Conservation (phyloP, 2,797 vertebrate genomes). For the Pangasius krempfi region DNA sequence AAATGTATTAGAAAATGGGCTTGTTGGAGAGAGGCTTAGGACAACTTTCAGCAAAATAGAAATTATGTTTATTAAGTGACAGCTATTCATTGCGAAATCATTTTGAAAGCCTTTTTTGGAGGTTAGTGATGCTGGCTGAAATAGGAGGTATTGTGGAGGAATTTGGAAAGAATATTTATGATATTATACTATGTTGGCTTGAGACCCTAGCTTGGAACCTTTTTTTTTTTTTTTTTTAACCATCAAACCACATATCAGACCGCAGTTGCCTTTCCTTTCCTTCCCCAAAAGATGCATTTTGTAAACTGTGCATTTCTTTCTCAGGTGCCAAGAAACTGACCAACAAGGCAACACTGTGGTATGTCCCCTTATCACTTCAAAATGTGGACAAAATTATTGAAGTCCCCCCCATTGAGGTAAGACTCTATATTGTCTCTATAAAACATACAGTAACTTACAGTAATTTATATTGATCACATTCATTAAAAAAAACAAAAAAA, state of each 20-base stretch:
- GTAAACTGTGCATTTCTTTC: constrained; percentile 37
- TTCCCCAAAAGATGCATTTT: neutral
- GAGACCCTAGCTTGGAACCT: neutral
- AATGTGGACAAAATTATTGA: constrained; percentile 89
- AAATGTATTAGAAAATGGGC: constrained; percentile 42
- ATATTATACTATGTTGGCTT: neutral
- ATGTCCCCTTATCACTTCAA: constrained; percentile 88
- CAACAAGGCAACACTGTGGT: constrained; percentile 92
- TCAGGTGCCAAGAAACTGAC: constrained; percentile 88
- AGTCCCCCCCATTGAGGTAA: constrained; percentile 91
- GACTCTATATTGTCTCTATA: constrained; percentile 20
- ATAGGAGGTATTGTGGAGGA: neutral
- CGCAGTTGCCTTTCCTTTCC: neutral
- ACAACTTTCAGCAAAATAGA: neutral
- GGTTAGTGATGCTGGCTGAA: neutral
- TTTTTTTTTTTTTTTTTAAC: neutral
- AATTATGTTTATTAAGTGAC: constrained; percentile 14
- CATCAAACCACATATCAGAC: neutral
- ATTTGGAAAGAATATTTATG: neutral
- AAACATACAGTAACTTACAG: neutral
- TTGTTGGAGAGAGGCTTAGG: neutral
- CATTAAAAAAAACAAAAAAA: neutral
- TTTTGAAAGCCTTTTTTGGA: neutral
- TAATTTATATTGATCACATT: neutral
- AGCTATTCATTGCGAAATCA: neutral